A percentile compares a stretch with the other conserved stretches of the same genome.
Conservation (phyloP, 1,140 invertebrate species). For the Drosophila tristis region DNA sequence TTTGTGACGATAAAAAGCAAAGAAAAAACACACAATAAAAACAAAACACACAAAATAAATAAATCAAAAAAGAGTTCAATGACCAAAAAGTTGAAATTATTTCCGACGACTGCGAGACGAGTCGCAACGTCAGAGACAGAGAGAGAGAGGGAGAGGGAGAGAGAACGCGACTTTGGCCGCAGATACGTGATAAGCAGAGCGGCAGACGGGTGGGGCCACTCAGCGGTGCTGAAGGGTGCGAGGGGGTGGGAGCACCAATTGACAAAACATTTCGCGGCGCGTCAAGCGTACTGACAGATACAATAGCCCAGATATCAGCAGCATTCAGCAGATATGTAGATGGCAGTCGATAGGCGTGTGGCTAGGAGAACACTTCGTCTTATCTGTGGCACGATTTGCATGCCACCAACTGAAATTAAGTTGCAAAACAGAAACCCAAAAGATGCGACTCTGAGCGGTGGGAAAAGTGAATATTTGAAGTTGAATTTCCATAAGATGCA, state of each 20-base stretch:
- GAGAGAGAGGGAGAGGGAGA: not conserved
- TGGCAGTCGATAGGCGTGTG: constrained; percentile 59
- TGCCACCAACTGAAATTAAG: constrained; percentile 48
- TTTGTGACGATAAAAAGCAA: constrained; percentile 49
- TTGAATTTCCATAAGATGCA: not conserved
- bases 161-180: constrained; percentile 1
- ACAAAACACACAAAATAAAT: constrained; percentile 53
- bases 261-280: constrained; percentile 42
- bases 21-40: constrained; percentile 8
- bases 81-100: constrained; percentile 77
- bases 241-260: constrained; percentile 25
- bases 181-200: constrained; percentile 30
- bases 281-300: constrained; percentile 62
- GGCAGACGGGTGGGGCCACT: constrained; percentile 5
- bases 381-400: constrained; percentile 41
- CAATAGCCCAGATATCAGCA: constrained; percentile 35
- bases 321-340: constrained; percentile 20
- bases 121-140: constrained; percentile 13
- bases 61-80: constrained; percentile 80
- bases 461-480: not conserved
- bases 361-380: constrained; percentile 27
- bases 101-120: constrained; percentile 64
- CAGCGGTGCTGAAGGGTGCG: not conserved
- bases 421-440: constrained; percentile 37
- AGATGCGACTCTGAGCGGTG: constrained; percentile 7